Percentiles rank a stretch among this genome's conserved stretches.
Evolutionary conservation across 2,888 invertebrate species (phyloP).

Genomic region (Metellina segmentata): DNA sequence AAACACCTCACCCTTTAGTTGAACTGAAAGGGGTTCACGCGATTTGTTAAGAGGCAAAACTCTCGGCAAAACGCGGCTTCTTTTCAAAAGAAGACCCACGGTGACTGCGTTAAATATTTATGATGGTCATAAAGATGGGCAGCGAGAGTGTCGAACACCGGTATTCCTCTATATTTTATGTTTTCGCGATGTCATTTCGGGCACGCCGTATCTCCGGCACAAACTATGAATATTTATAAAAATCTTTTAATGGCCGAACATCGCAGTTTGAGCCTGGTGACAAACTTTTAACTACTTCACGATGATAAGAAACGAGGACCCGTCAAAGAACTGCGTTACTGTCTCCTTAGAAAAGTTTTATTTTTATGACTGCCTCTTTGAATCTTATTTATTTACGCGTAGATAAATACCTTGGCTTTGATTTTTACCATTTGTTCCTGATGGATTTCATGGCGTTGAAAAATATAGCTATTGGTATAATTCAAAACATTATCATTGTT

Average conservation of each 20-base stretch:
- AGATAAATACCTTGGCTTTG: not conserved
- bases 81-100: constrained; percentile 53
- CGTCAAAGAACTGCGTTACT: constrained; percentile 43
- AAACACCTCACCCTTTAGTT: constrained; percentile 32
- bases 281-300: constrained; percentile 72
- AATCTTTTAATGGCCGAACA: constrained; percentile 68
- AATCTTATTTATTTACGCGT: constrained; percentile 34
- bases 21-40: constrained; percentile 24
- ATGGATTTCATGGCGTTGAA: no score
- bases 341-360: constrained; percentile 37
- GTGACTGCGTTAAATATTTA: constrained; percentile 68
- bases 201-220: constrained; percentile 32
- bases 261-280: constrained; percentile 31
- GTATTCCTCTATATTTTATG: constrained; percentile 63
- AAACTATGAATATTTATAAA: constrained; percentile 75
- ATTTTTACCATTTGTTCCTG: no score
- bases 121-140: constrained; percentile 57
- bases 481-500: no score
- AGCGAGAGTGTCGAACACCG: constrained; percentile 22
- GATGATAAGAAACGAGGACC: constrained; percentile 47
- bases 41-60: constrained; percentile 61
- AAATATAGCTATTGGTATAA: no score
- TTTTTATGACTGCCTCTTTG: constrained; percentile 21
- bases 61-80: constrained; percentile 55
- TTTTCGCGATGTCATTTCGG: constrained; percentile 46